A percentile compares a stretch with the other conserved stretches of the same genome.
These are phyloP conservation scores for Peromyscus maniculatus DNA, from an alignment of 2,113 vertebrate genomes.

Conservation along the genomic window DNA sequence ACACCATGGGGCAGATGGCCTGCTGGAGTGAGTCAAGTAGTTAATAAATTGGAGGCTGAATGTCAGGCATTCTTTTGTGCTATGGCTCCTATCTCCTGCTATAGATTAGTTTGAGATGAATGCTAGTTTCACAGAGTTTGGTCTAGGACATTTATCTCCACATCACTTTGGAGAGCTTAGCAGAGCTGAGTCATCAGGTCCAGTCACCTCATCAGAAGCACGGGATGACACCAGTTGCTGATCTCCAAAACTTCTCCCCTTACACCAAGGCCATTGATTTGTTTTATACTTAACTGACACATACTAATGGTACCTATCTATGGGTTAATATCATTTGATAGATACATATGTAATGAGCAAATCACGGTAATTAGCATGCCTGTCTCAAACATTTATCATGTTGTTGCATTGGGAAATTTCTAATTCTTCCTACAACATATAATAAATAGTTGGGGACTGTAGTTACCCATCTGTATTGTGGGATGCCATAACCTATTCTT, in stretches of 20 bases:
- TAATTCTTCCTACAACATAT: not conserved
- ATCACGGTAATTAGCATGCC: not conserved
- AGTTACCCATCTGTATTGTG: not conserved
- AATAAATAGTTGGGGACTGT: not conserved
- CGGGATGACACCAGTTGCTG: rapidly evolving
- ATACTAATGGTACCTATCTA: not conserved
- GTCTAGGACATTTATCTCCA: not conserved
- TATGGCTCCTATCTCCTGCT: not conserved
- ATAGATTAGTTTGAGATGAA: not conserved
- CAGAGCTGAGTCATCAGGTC: not conserved
- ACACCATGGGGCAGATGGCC: not conserved
- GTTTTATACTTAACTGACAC: not conserved
- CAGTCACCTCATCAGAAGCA: not conserved
- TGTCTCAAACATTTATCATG: not conserved
- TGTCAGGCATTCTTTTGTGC: not conserved
- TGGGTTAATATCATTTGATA: not conserved
- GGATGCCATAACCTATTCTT: not conserved
- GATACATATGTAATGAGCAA: not conserved
- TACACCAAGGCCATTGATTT: not conserved
- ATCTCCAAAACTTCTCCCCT: not conserved
- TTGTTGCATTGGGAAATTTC: not conserved
- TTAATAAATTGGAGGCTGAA: not conserved
- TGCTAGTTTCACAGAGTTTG: not conserved
- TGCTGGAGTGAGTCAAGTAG: not conserved
- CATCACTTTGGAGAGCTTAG: not conserved